Conservation (phyloP, 2,797 vertebrate genomes). For the Trachops cirrhosus region DNA sequence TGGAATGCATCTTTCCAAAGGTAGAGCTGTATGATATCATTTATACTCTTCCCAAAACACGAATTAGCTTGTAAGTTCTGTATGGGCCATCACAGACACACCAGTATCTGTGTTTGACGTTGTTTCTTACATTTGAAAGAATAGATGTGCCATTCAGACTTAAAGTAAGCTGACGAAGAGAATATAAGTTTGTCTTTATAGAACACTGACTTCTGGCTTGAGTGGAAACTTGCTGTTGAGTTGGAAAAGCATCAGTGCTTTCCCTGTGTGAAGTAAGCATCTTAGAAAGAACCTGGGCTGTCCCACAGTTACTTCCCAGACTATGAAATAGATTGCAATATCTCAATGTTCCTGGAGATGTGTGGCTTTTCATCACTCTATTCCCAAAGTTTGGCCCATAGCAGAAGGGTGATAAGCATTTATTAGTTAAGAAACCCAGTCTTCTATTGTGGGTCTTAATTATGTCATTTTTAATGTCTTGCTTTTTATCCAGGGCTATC, state of each 20-base stretch:
- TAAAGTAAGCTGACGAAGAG: not conserved
- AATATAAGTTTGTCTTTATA: not conserved
- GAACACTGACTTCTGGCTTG: not conserved
- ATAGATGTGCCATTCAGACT: not conserved
- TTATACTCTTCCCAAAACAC: not conserved
- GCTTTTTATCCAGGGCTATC: not conserved
- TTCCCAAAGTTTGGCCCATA: not conserved
- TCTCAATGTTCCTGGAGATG: not conserved
- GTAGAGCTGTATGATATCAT: not conserved
- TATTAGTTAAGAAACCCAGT: not conserved
- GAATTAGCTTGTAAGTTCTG: not conserved
- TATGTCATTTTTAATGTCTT: not conserved
- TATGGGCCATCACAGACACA: not conserved
- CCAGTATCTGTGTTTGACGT: not conserved
- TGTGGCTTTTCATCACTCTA: not conserved
- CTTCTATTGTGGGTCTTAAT: not conserved
- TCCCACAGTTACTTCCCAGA: not conserved
- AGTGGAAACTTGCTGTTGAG: no score
- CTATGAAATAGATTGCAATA: not conserved
- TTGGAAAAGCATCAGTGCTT: not conserved
- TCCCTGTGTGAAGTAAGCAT: not conserved
- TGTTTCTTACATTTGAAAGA: not conserved
- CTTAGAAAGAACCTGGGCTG: not conserved
- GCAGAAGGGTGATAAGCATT: not conserved
- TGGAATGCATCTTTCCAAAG: not conserved